A percentile compares a stretch with the other conserved stretches of the same genome.
These are phyloP conservation scores for Ceyx margarethae DNA, from an alignment of 2,113 vertebrate species.

Conservation along the genomic window DNA sequence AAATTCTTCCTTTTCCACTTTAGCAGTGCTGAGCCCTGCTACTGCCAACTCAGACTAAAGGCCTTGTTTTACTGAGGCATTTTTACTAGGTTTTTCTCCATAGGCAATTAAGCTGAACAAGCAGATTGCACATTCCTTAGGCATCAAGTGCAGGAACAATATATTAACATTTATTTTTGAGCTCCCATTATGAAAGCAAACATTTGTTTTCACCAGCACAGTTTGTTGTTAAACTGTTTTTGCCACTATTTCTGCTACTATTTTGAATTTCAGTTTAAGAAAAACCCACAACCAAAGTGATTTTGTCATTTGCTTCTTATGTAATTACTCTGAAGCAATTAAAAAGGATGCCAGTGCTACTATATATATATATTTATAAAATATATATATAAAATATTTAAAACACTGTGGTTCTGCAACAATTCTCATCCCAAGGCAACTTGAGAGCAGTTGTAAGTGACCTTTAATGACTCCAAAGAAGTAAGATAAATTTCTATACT, in stretches of 20 bases:
- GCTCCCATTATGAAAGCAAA: neutral
- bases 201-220: neutral
- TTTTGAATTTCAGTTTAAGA: conserved; percentile 3
- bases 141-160: neutral
- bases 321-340: neutral
- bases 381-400: neutral
- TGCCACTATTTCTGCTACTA: neutral
- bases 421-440: neutral
- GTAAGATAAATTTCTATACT: neutral
- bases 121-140: neutral
- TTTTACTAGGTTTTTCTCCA: neutral
- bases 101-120: neutral
- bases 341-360: neutral
- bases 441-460: neutral
- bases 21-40: neutral
- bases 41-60: neutral
- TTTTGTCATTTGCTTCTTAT: neutral
- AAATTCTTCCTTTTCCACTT: neutral
- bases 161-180: neutral
- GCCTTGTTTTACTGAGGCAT: neutral
- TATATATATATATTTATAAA: neutral
- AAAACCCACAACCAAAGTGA: neutral
- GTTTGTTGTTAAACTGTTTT: neutral
- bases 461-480: neutral
- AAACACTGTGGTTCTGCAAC: neutral